These are phyloP conservation scores for Cyanocitta stelleri DNA, from an alignment of 2,113 vertebrate genomes.

Conservation along the genomic window DNA sequence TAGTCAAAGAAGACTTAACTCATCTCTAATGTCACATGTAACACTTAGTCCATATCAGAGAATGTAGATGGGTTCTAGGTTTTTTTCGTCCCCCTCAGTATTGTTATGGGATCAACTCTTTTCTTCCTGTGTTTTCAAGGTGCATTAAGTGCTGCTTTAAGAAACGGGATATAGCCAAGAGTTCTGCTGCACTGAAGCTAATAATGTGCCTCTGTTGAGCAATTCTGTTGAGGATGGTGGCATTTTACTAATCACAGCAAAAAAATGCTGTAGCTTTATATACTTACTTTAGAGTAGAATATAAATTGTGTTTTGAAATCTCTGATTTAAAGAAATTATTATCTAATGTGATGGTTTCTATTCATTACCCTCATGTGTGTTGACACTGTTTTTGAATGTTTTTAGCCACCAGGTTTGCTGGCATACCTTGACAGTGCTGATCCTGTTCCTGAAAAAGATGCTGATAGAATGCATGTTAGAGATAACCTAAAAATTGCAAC, in stretches of 20 bases:
- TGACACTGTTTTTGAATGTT: conserved; percentile 1
- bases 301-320: background rate
- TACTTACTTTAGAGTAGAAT: background rate
- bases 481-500: conserved; percentile 97
- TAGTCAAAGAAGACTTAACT: background rate
- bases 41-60: background rate
- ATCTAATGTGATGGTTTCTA: background rate
- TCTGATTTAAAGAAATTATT: background rate
- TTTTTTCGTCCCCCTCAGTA: background rate
- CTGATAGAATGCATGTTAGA: conserved; percentile 94
- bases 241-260: background rate
- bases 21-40: background rate
- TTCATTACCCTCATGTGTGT: background rate
- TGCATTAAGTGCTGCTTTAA: background rate
- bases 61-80: background rate
- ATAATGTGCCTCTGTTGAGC: background rate
- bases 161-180: background rate
- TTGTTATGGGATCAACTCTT: background rate
- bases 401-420: conserved; percentile 89
- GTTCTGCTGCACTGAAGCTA: background rate
- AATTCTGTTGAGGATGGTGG: background rate
- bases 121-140: background rate
- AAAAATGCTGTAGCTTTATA: background rate
- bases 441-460: conserved; percentile 90
- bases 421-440: conserved; percentile 92